Conservation (phyloP, 2,888 invertebrate genomes). For the Leptinotarsa peninsularis region DNA sequence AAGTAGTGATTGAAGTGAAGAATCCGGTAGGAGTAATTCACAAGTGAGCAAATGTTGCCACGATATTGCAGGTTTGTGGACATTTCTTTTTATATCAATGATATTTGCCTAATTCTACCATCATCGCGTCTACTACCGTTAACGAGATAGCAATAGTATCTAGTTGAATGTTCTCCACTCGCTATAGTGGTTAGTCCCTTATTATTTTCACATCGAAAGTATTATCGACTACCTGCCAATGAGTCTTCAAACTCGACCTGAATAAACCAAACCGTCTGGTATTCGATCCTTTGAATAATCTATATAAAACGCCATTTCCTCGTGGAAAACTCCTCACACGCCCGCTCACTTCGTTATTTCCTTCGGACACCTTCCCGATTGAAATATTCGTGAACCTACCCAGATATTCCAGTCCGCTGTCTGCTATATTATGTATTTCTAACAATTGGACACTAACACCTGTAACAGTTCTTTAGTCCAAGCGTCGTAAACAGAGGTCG, state of each 20-base stretch:
- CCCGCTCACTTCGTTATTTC: background rate
- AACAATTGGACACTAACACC: constrained; percentile 10
- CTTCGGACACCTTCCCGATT: background rate
- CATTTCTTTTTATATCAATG: too few species aligned
- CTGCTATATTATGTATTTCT: constrained; percentile 14
- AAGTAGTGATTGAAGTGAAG: too few species aligned
- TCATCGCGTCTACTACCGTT: too few species aligned
- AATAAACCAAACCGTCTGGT: background rate
- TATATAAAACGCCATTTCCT: background rate
- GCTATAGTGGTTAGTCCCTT: too few species aligned
- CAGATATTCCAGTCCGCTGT: background rate
- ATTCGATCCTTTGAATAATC: background rate
- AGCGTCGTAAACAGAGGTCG: background rate
- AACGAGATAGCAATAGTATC: too few species aligned
- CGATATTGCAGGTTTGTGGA: too few species aligned
- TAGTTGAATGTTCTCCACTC: too few species aligned
- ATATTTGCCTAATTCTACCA: too few species aligned
- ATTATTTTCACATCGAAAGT: background rate
- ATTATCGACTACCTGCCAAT: background rate
- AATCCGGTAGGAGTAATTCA: too few species aligned
- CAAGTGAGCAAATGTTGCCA: too few species aligned
- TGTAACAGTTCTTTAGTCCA: background rate
- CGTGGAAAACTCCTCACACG: background rate
- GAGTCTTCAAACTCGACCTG: too few species aligned
- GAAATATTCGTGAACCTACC: constrained; percentile 16